Conservation (phyloP, 1,140 invertebrate species). For the Diuraphis noxia region DNA sequence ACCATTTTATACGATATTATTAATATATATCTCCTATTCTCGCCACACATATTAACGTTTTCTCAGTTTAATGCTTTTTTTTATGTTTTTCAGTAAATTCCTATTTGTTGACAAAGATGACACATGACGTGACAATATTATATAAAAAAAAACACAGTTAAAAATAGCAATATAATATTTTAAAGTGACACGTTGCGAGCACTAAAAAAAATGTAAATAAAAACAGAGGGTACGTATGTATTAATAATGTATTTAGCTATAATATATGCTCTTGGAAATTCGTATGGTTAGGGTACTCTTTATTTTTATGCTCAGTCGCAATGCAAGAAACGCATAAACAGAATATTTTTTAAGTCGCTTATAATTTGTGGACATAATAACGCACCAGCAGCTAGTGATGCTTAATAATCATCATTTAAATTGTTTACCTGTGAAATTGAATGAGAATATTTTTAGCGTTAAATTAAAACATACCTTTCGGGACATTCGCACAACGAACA, state of each 20-base stretch:
- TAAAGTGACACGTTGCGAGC: neutral
- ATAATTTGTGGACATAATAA: neutral
- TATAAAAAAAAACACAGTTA: neutral
- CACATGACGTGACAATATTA: neutral
- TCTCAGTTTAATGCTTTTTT: neutral
- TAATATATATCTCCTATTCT: neutral
- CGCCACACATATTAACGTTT: neutral
- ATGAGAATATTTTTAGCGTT: neutral
- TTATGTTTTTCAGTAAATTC: constrained; percentile 1
- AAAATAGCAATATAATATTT: neutral
- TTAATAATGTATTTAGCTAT: neutral
- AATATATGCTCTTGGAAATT: neutral
- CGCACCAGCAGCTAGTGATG: neutral
- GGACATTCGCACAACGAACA: neutral
- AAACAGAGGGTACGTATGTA: neutral
- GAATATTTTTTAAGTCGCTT: neutral
- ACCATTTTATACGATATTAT: neutral
- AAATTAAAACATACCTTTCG: neutral
- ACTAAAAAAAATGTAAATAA: constrained; percentile 23
- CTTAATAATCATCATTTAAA: neutral
- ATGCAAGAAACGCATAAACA: neutral
- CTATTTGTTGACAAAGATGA: neutral
- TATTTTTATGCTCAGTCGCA: neutral
- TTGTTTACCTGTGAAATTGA: neutral
- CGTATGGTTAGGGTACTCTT: neutral